A percentile compares a stretch with the other conserved stretches of the same genome.
Evolutionary conservation across 92 coral and sea anemone species (phyloP).

Genomic region (Heliopora coerulea): DNA sequence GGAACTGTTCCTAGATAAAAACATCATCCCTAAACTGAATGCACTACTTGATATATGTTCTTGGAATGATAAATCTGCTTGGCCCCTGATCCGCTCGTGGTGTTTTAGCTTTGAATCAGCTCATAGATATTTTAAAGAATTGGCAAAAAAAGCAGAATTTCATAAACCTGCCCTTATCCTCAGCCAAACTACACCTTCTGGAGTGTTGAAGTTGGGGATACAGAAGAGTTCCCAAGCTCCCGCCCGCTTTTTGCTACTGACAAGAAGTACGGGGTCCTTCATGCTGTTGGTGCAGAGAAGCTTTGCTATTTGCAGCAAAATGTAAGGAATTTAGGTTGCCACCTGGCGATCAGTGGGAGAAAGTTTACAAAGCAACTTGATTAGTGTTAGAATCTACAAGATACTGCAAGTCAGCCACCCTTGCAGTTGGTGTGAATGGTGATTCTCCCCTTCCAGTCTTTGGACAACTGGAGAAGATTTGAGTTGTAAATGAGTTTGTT

Average conservation of each 20-base stretch:
- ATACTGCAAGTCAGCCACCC: not conserved
- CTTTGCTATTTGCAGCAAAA: not conserved
- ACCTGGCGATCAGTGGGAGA: not conserved
- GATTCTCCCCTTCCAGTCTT: constrained; percentile 8
- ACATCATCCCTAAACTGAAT: constrained; percentile 56
- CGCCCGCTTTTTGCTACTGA: not conserved
- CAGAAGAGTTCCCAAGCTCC: not conserved
- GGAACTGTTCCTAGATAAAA: constrained; percentile 17
- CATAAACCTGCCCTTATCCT: constrained; percentile 62
- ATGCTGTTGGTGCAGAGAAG: not conserved
- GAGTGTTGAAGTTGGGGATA: constrained; percentile 23
- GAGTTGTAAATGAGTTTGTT: not conserved
- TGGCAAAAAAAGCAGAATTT: constrained; percentile 53
- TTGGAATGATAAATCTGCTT: constrained; percentile 59
- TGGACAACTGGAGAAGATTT: constrained; percentile 34
- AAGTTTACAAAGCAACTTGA: not conserved
- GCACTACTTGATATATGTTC: constrained; percentile 65
- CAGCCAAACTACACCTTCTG: constrained; percentile 64
- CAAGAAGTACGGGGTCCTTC: not conserved
- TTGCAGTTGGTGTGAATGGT: not conserved
- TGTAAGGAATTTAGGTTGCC: not conserved
- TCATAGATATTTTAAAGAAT: constrained; percentile 62
- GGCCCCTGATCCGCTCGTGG: constrained; percentile 69
- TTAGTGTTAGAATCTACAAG: not conserved
- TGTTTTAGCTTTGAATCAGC: constrained; percentile 67